These are phyloP conservation scores for Pseudoips prasinana DNA, from an alignment of 2,888 invertebrate species.

Conservation along the genomic window DNA sequence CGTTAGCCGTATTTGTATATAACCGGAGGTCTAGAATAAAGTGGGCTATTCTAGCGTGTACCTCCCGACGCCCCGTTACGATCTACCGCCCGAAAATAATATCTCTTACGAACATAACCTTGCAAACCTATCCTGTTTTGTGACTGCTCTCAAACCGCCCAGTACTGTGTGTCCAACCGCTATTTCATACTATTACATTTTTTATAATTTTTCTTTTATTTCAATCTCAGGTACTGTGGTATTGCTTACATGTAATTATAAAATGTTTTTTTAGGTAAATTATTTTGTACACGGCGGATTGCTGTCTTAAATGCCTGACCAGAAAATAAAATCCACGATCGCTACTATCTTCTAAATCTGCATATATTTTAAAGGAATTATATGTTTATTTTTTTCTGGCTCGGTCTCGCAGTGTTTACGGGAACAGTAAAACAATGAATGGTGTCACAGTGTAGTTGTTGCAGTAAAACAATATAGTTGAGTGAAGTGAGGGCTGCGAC, in stretches of 20 bases:
- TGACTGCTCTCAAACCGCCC: conserved; percentile 47
- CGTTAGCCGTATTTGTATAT: conserved; percentile 2
- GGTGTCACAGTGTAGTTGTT: conserved; percentile 37
- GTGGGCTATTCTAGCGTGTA: not conserved
- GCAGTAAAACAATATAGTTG: conserved; percentile 28
- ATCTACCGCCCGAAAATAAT: conserved; percentile 33
- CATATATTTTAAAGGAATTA: conserved; percentile 6
- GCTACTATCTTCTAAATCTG: conserved; percentile 7
- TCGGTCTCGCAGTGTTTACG: conserved; percentile 31
- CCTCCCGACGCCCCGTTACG: conserved; percentile 6
- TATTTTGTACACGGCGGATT: conserved; percentile 53
- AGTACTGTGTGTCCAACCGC: conserved; percentile 52
- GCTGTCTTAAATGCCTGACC: conserved; percentile 35
- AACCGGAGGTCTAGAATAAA: not conserved
- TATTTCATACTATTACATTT: conserved; percentile 67
- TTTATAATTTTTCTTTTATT: conserved; percentile 49
- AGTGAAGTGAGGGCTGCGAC: too few species aligned
- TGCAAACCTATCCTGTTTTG: conserved; percentile 39
- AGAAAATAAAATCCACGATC: conserved; percentile 25
- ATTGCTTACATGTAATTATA: conserved; percentile 76
- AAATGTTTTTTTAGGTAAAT: conserved; percentile 45
- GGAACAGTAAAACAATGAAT: conserved; percentile 48
- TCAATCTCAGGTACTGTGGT: conserved; percentile 76
- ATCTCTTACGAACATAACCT: conserved; percentile 35
- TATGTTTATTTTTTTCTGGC: conserved; percentile 16